A percentile compares a stretch with the other conserved stretches of the same genome.
Conservation (phyloP, 2,888 invertebrate species). For the Microplitis deprimator region DNA sequence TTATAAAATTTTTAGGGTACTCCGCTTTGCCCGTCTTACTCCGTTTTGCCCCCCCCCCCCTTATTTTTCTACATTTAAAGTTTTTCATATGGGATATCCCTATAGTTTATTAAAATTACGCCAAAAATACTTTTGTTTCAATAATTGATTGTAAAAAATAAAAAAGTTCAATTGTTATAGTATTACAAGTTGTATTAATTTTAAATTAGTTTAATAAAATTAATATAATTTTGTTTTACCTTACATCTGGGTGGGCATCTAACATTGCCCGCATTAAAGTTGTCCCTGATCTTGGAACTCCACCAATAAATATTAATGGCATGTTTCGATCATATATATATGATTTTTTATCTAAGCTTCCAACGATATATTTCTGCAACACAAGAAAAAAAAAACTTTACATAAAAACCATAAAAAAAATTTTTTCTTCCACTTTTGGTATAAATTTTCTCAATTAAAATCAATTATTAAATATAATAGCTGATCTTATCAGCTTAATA, state of each 20-base stretch:
- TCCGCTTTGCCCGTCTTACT: too few relatives aligned
- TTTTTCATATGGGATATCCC: too few relatives aligned
- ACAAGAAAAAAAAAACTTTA: constrained; percentile 38
- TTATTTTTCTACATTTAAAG: too few relatives aligned
- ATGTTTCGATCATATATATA: constrained; percentile 88
- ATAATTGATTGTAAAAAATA: neutral
- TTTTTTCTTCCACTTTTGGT: neutral
- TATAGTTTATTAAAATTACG: too few relatives aligned
- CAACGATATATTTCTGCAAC: constrained; percentile 77
- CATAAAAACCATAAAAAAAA: constrained; percentile 12
- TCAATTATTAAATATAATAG: neutral
- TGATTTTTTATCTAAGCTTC: constrained; percentile 75
- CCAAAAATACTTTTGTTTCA: too few relatives aligned
- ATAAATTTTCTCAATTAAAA: neutral
- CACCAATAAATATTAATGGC: constrained; percentile 97
- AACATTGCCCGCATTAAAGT: constrained; percentile 98
- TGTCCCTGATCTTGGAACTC: constrained; percentile 97
- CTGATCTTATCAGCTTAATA: neutral
- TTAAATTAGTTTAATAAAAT: too few relatives aligned
- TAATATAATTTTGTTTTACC: constrained; percentile 72
- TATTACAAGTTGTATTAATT: too few relatives aligned
- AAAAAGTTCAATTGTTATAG: neutral
- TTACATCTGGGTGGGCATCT: constrained; percentile 96
- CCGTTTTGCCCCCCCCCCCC: too few relatives aligned
- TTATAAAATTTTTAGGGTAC: too few relatives aligned